phyloP scores from a whole-genome alignment of 2,888 invertebrate species.

The Dendrolimus pini region DNA sequence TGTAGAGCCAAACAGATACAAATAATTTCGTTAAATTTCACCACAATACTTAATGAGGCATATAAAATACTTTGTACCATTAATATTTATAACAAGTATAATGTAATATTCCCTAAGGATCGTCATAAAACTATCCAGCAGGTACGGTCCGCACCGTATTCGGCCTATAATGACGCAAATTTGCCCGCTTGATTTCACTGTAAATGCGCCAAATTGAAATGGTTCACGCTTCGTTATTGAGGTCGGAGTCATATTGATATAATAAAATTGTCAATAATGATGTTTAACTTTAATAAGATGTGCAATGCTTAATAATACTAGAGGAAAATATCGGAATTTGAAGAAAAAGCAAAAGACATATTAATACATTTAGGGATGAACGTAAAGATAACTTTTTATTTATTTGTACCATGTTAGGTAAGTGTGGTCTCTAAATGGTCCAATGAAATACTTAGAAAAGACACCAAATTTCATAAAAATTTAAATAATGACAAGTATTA shows the following conservation, averaged over 20 bases:
- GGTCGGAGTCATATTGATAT: constrained; percentile 16
- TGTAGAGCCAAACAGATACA: not conserved
- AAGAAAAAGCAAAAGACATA: no score
- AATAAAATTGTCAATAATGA: not conserved
- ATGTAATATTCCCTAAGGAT: not conserved
- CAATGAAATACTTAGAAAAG: no score
- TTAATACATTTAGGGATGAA: no score
- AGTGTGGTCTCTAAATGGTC: no score
- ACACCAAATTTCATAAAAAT: no score
- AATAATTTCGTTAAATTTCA: not conserved
- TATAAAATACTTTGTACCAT: not conserved
- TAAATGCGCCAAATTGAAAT: constrained; percentile 55
- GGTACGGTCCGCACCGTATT: constrained; percentile 42
- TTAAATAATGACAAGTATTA: no score
- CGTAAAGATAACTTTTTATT: no score
- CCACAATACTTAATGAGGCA: not conserved
- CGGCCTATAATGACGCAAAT: constrained; percentile 49
- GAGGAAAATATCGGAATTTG: no score
- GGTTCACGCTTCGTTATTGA: constrained; percentile 52
- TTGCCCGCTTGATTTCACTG: constrained; percentile 57
- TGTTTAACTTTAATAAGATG: no score
- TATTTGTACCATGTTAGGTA: no score
- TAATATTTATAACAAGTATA: not conserved
- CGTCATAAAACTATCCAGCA: constrained; percentile 38
- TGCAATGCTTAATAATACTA: no score